Evolutionary conservation across 2,113 vertebrate genomes (phyloP), one percentile per base, ranked within the genome.

Genomic region (Hucho hucho): DNA sequence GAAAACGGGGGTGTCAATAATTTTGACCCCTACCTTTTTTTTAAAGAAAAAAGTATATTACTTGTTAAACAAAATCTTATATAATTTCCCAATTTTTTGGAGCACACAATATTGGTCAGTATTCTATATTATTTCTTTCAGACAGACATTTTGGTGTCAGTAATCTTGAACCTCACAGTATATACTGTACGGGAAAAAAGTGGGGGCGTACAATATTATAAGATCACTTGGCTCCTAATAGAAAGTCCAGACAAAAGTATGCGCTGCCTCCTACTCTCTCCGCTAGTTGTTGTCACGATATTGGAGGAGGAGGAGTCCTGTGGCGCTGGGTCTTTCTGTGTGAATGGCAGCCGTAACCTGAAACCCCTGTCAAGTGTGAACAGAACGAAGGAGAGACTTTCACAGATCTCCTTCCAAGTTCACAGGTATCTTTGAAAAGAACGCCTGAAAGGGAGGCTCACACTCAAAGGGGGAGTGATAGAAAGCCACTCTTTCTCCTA

Each of bases 341-440:
- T 37, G 73, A 75, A 73, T 70, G 70, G 70, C 9, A 6, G 77
- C 14, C 7, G 74, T 79, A 77, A 84, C 77, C 80, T 75, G 64
- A 81, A 72, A 79, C 78, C 73, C 63, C 59, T 47, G 37, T 75
- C 69, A 70, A 75, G 28, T 82, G 73, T 72, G 79, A 74, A 79
- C 76, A 9, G 6, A n/a, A 12, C 6, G 64, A 43, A 22, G 37
- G 20, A 37, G 63, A 47, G 69, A 43, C 20, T 77, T 79, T 81
- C 75, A 75, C 77, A 69, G 65, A 84, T 81, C 77, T 74, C 61
- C 58, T n/a, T 66, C 69, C 75, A 67, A 56, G 70, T 79, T 84
- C 74, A 46, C 77, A 81, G 79, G 83, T 84, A 77, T 64, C 69
- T 53, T 70, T 81, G 75, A 75, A 79, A 84, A 37, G 69, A 49